Evolutionary conservation across 1,140 invertebrate genomes (phyloP).

Genomic region (Neuroterus valhalla): DNA sequence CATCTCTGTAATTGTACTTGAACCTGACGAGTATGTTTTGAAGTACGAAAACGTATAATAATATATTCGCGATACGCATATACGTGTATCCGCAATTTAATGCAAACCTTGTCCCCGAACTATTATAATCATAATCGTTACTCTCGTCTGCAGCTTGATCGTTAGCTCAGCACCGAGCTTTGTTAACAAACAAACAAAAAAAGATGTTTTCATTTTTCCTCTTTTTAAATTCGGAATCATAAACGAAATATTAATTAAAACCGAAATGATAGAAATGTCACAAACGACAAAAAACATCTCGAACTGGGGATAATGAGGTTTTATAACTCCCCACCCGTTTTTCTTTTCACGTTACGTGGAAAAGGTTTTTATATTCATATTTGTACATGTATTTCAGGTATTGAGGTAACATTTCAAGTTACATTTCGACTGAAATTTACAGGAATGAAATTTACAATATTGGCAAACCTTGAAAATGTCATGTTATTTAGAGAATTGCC

Average conservation of each 20-base stretch:
- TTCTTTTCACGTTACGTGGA: not conserved
- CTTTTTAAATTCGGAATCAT: conserved; percentile 7
- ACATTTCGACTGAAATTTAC: too few relatives aligned
- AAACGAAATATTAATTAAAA: conserved; percentile 30
- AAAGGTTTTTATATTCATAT: too few relatives aligned
- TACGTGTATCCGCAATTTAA: conserved; percentile 11
- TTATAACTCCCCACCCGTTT: not conserved
- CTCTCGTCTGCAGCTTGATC: conserved; percentile 4
- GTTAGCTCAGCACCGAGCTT: conserved; percentile 14
- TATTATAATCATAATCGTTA: conserved; percentile 18
- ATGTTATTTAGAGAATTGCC: too few relatives aligned
- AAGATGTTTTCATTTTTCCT: conserved; percentile 16
- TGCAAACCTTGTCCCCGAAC: conserved; percentile 20
- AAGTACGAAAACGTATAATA: conserved; percentile 8
- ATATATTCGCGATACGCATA: conserved; percentile 7
- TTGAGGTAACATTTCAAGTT: too few relatives aligned
- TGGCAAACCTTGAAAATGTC: too few relatives aligned
- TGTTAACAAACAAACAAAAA: conserved; percentile 5
- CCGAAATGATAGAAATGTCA: conserved; percentile 8
- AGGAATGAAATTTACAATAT: too few relatives aligned
- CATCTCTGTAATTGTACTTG: conserved; percentile 40
- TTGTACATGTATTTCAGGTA: too few relatives aligned
- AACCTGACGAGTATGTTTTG: not conserved
- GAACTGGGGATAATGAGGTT: conserved; percentile 19
- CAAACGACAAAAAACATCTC: conserved; percentile 14